Conservation (phyloP, 1,140 invertebrate species). For the Drosophila arizonae region DNA sequence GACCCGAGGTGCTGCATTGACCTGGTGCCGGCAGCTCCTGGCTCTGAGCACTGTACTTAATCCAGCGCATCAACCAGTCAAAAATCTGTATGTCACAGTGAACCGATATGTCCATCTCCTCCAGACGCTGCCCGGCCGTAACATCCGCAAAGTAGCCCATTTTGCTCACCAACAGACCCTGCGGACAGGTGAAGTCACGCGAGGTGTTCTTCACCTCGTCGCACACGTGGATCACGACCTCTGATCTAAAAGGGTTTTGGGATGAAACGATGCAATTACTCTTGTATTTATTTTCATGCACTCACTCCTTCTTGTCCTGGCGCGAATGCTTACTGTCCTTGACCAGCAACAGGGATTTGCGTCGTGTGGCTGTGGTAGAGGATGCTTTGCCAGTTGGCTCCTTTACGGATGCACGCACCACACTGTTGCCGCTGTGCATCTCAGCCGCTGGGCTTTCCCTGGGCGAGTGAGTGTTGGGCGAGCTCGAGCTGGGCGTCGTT, state of each 20-base stretch:
- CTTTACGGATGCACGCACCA: slow-evolving; percentile 61
- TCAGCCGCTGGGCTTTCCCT: slow-evolving; percentile 17
- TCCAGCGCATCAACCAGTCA: slow-evolving; percentile 98
- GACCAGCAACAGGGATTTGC: slow-evolving; percentile 60
- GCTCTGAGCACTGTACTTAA: slow-evolving; percentile 87
- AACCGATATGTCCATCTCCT: slow-evolving; percentile 97
- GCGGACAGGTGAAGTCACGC: slow-evolving; percentile 93
- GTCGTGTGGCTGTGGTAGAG: slow-evolving; percentile 18
- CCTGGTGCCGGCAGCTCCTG: slow-evolving; percentile 74
- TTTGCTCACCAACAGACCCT: slow-evolving; percentile 92
- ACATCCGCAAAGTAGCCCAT: slow-evolving; percentile 98
- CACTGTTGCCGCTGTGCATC: slow-evolving; percentile 30
- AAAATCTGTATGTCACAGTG: slow-evolving; percentile 97
- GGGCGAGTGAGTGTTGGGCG: slow-evolving; percentile 18
- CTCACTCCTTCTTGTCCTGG: slow-evolving; percentile 70
- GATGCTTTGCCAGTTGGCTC: slow-evolving; percentile 34
- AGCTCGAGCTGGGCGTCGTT: slow-evolving; percentile 5
- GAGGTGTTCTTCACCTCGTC: slow-evolving; percentile 93
- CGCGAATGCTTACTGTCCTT: slow-evolving; percentile 68
- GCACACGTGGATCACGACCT: slow-evolving; percentile 93
- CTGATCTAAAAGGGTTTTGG: slow-evolving; percentile 85
- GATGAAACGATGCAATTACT: not conserved
- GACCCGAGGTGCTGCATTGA: slow-evolving; percentile 81
- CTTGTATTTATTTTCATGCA: not conserved
- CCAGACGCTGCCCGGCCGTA: slow-evolving; percentile 91